Evolutionary conservation across 1,140 invertebrate genomes (phyloP).

Genomic region (Eupristina koningsbergeri): DNA sequence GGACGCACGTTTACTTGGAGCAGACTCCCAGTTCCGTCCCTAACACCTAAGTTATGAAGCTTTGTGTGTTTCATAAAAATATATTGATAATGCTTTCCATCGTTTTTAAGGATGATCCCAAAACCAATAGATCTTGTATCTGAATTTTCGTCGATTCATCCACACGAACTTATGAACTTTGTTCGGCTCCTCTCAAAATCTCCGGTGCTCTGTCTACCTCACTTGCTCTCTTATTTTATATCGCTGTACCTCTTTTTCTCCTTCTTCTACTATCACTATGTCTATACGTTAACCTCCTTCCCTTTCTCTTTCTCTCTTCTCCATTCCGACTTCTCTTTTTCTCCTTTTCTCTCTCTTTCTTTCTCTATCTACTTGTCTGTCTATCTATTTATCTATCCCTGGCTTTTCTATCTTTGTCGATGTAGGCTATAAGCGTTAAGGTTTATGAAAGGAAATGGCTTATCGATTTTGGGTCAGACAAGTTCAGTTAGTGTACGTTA

Average conservation of each 20-base stretch:
- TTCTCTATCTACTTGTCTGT: neutral
- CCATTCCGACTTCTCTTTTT: neutral
- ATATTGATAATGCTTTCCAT: neutral
- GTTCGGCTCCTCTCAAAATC: neutral
- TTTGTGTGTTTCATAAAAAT: neutral
- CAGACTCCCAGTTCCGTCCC: no score
- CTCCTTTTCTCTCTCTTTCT: neutral
- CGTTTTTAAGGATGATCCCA: neutral
- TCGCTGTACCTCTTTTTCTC: neutral
- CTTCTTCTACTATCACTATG: neutral
- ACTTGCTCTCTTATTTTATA: neutral
- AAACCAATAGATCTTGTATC: neutral
- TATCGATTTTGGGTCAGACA: constrained; percentile 38
- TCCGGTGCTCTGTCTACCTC: no score
- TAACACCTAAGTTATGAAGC: no score
- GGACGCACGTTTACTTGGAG: no score
- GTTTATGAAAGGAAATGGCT: constrained; percentile 31
- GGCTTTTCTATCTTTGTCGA: neutral
- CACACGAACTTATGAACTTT: constrained; percentile 1
- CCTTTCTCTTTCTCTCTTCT: neutral
- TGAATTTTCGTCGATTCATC: neutral
- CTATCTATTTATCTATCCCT: neutral
- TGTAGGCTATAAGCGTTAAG: neutral
- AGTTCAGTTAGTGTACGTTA: neutral
- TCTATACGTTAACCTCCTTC: neutral